Percentiles rank a stretch among this genome's conserved stretches.
These are phyloP conservation scores for Silurus glanis DNA, from an alignment of 2,113 vertebrate genomes.

Conservation along the genomic window DNA sequence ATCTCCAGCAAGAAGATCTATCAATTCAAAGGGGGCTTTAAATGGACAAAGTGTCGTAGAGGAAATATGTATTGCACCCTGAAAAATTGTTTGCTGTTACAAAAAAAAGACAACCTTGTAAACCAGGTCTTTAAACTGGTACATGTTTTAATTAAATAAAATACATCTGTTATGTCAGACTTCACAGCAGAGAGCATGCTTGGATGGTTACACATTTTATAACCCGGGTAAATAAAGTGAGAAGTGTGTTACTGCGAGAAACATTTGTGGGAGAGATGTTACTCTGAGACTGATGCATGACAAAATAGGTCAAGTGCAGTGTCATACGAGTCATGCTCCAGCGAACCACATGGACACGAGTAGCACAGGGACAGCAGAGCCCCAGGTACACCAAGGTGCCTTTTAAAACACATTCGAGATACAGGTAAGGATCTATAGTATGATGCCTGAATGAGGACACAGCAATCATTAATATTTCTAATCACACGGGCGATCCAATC, in stretches of 20 bases:
- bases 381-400: constrained; percentile 4
- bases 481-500: background rate
- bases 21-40: background rate
- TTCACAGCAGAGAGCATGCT: constrained; percentile 64
- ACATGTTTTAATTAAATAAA: constrained; percentile 72
- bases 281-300: background rate
- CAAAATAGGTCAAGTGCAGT: constrained; percentile 35
- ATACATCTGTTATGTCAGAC: constrained; percentile 63
- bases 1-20: background rate
- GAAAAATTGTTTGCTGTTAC: background rate
- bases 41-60: background rate
- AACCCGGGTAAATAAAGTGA: constrained; percentile 39
- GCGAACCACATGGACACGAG: background rate
- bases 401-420: constrained; percentile 8
- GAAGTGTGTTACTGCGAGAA: background rate
- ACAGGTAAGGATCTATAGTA: background rate
- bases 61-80: background rate
- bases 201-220: constrained; percentile 42
- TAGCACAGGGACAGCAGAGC: background rate
- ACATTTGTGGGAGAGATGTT: constrained; percentile 4
- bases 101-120: constrained; percentile 5
- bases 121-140: constrained; percentile 56
- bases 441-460: background rate
- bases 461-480: background rate
- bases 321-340: constrained; percentile 31